Conservation (phyloP, 2,888 invertebrate species). For the Ectropis crepuscularia region DNA sequence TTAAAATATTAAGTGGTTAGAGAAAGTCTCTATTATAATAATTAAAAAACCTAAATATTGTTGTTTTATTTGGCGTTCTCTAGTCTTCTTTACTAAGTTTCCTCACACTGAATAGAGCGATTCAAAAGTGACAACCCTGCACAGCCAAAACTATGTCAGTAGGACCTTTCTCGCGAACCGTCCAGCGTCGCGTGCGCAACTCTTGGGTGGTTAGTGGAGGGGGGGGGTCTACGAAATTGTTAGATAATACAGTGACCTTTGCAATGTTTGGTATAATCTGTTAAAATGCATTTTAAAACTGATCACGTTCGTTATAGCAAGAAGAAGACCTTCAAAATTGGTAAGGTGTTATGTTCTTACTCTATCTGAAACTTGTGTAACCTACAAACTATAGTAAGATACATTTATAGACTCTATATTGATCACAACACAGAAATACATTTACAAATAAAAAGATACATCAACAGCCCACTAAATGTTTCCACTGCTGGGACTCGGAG, state of each 20-base stretch:
- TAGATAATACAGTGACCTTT: slow-evolving; percentile 76
- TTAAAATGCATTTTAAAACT: slow-evolving; percentile 6
- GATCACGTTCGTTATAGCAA: slow-evolving; percentile 15
- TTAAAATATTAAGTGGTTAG: no score
- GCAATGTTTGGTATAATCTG: slow-evolving; percentile 37
- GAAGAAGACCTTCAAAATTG: background rate
- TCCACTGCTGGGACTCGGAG: no score
- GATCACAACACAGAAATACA: no score
- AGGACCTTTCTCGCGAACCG: slow-evolving; percentile 52
- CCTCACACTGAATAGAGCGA: no score
- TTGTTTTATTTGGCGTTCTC: no score
- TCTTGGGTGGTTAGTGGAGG: slow-evolving; percentile 13
- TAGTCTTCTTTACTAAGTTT: no score
- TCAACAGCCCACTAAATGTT: no score
- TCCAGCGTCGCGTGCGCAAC: slow-evolving; percentile 49
- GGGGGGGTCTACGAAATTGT: slow-evolving; percentile 55
- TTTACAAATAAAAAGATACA: no score
- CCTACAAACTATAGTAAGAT: no score
- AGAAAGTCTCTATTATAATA: no score
- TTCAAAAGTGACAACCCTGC: slow-evolving; percentile 34
- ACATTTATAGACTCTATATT: no score
- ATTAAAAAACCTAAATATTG: no score
- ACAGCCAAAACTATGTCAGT: slow-evolving; percentile 62
- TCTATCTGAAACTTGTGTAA: background rate
- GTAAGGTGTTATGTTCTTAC: background rate